These are phyloP conservation scores for Torymus aiolomorphi DNA, from an alignment of 2,888 invertebrate genomes.

Conservation along the genomic window DNA sequence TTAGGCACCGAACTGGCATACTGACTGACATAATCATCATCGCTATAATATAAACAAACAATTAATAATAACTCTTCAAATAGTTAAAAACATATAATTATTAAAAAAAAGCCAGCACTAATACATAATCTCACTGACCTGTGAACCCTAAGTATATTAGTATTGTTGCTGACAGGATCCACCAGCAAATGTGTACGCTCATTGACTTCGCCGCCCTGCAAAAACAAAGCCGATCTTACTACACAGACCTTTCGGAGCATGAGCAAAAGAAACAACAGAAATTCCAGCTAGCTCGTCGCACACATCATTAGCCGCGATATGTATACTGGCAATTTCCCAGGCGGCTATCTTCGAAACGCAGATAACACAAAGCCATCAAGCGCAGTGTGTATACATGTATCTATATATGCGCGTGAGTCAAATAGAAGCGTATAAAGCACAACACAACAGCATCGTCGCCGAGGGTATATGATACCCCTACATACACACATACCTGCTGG, in stretches of 20 bases:
- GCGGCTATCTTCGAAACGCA: too few relatives aligned
- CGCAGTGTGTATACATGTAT: too few relatives aligned
- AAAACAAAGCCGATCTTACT: constrained; percentile 52
- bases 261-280: background rate
- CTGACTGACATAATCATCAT: constrained; percentile 81
- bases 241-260: background rate
- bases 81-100: background rate
- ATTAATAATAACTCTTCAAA: background rate
- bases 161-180: constrained; percentile 86
- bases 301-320: too few relatives aligned
- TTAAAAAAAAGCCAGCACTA: background rate
- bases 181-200: constrained; percentile 88
- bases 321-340: too few relatives aligned
- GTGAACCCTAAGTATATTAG: constrained; percentile 83
- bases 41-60: constrained; percentile 75
- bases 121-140: constrained; percentile 72
- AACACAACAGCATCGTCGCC: too few relatives aligned
- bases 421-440: too few relatives aligned
- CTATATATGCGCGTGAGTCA: too few relatives aligned
- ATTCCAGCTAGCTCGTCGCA: too few relatives aligned
- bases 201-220: constrained; percentile 80
- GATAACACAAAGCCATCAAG: too few relatives aligned
- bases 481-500: constrained; percentile 79
- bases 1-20: constrained; percentile 82
- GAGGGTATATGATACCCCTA: background rate